Percentiles rank a stretch among this genome's conserved stretches.
phyloP scores from a whole-genome alignment of 2,113 vertebrate genomes.

The Sardina pilchardus region DNA sequence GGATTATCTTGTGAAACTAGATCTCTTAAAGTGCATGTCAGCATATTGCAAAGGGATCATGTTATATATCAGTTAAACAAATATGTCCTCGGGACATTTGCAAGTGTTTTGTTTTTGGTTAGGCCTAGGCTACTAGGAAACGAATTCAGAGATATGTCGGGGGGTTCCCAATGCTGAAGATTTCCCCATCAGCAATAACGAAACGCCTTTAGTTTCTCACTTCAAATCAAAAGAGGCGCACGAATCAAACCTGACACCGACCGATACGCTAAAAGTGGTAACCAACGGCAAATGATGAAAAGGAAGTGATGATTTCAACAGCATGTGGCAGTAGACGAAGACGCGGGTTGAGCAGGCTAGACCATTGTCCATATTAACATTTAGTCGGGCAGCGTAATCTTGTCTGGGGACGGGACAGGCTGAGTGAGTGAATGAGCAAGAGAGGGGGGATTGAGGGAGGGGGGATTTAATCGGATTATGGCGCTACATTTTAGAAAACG shows the following conservation, averaged over 20 bases:
- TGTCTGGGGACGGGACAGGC: constrained; percentile 29
- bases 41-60: not conserved
- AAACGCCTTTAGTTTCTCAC: not conserved
- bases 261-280: not conserved
- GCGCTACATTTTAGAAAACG: constrained; percentile 54
- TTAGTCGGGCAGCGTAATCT: not conserved
- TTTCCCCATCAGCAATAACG: constrained; percentile 14
- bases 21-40: not conserved
- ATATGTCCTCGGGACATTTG: not conserved
- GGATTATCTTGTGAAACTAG: not conserved
- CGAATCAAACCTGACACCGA: not conserved
- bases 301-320: not conserved
- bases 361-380: not conserved
- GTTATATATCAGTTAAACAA: not conserved
- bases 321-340: not conserved
- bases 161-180: not conserved
- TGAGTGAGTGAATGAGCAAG: constrained; percentile 37
- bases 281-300: not conserved
- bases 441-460: constrained; percentile 33
- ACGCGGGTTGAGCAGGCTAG: not conserved
- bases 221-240: not conserved
- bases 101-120: not conserved
- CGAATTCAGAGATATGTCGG: not conserved
- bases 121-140: not conserved
- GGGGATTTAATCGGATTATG: constrained; percentile 80